Conservation (phyloP, 2,113 vertebrate species). For the Todiramphus chloris region DNA sequence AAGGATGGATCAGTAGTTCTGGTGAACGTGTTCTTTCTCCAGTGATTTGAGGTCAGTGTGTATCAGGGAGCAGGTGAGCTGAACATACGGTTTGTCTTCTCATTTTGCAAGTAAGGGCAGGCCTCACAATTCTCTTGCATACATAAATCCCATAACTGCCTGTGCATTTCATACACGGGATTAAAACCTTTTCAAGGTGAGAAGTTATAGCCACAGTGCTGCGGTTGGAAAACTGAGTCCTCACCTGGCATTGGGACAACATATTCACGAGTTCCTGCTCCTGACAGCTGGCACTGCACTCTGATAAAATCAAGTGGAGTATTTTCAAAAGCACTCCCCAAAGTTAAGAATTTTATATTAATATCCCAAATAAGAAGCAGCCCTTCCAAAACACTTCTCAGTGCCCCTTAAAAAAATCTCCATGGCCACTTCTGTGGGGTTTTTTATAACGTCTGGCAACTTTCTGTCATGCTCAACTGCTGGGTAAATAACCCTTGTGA, state of each 20-base stretch:
- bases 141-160: constrained; percentile 31
- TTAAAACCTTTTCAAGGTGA: constrained; percentile 33
- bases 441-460: background rate
- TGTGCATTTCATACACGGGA: background rate
- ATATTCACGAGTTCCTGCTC: background rate
- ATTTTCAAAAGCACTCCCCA: background rate
- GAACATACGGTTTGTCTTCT: background rate
- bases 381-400: background rate
- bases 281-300: background rate
- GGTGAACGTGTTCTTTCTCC: background rate
- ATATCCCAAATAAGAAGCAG: background rate
- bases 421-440: background rate
- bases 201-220: background rate
- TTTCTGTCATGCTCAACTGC: background rate
- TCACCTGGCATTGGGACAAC: constrained; percentile 5
- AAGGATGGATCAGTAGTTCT: background rate
- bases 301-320: background rate
- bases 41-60: constrained; percentile 12
- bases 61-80: background rate
- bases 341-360: background rate
- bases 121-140: background rate
- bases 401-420: background rate
- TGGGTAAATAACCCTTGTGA: background rate
- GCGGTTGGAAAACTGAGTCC: constrained; percentile 19
- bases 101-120: constrained; percentile 30